A percentile compares a stretch with the other conserved stretches of the same genome.
phyloP scores from a whole-genome alignment of 2,113 vertebrate species.

The Myiozetetes cayanensis region DNA sequence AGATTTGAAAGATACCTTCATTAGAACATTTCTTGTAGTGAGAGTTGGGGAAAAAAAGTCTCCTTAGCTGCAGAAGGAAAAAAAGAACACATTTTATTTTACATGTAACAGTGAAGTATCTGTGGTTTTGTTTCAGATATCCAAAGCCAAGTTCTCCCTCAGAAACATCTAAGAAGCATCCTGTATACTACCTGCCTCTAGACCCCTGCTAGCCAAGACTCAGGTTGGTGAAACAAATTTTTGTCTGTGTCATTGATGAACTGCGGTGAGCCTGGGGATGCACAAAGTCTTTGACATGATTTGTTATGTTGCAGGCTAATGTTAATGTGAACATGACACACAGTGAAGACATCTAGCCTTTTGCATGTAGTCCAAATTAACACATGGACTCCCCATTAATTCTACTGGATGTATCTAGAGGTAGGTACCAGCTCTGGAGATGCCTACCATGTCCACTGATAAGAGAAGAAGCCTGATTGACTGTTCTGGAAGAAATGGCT shows the following conservation, averaged over 20 bases:
- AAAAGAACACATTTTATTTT: background rate
- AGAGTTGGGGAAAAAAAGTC: background rate
- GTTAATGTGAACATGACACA: background rate
- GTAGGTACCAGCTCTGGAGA: background rate
- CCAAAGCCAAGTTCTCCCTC: background rate
- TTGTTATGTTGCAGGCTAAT: background rate
- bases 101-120: background rate
- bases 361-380: background rate
- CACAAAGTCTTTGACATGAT: accelerated
- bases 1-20: background rate
- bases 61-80: background rate
- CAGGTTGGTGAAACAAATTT: background rate
- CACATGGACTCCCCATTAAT: background rate
- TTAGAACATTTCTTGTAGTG: background rate
- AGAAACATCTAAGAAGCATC: background rate
- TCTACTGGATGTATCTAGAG: background rate
- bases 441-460: background rate
- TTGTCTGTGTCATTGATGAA: background rate
- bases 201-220: background rate
- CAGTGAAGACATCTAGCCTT: background rate
- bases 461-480: accelerated
- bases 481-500: background rate
- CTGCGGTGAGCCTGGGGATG: background rate
- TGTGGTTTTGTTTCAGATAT: background rate
- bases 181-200: background rate